Evolutionary conservation across 2,797 vertebrate genomes (phyloP).

Genomic region (Bufotes viridis): DNA sequence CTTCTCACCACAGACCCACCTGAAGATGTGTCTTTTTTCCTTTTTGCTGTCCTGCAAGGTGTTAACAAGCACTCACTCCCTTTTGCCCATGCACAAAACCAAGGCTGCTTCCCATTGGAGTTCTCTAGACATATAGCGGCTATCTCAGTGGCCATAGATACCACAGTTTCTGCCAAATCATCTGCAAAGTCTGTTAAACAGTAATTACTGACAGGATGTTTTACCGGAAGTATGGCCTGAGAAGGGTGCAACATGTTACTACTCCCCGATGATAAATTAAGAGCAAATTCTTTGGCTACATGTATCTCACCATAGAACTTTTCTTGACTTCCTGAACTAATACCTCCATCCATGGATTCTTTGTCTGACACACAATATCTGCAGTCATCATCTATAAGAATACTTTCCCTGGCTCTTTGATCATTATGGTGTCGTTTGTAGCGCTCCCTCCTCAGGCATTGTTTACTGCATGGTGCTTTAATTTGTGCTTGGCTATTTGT

Average conservation of each 20-base stretch:
- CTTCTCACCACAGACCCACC: constrained; percentile 81
- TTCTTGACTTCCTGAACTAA: constrained; percentile 61
- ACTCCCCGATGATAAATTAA: constrained; percentile 71
- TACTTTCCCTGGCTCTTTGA: constrained; percentile 63
- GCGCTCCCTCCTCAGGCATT: constrained; percentile 72
- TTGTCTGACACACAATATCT: constrained; percentile 70
- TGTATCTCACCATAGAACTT: constrained; percentile 60
- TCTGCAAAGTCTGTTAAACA: constrained; percentile 92
- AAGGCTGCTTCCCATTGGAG: constrained; percentile 93
- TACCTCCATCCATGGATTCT: constrained; percentile 60
- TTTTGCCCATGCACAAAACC: constrained; percentile 94
- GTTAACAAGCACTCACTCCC: constrained; percentile 79
- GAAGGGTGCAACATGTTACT: constrained; percentile 67
- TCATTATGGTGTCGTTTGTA: constrained; percentile 71
- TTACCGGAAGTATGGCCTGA: constrained; percentile 73
- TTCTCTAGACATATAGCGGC: constrained; percentile 98
- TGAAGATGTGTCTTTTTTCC: constrained; percentile 85
- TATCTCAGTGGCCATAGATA: constrained; percentile 98
- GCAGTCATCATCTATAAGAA: constrained; percentile 60
- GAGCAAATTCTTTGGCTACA: constrained; percentile 70
- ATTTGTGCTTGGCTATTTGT: constrained; percentile 41
- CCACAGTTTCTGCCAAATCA: constrained; percentile 92
- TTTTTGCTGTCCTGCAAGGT: constrained; percentile 81
- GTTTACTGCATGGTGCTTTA: constrained; percentile 69
- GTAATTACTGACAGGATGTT: constrained; percentile 80